Conservation (phyloP, 2,888 invertebrate genomes). For the Cheilosia variabilis region DNA sequence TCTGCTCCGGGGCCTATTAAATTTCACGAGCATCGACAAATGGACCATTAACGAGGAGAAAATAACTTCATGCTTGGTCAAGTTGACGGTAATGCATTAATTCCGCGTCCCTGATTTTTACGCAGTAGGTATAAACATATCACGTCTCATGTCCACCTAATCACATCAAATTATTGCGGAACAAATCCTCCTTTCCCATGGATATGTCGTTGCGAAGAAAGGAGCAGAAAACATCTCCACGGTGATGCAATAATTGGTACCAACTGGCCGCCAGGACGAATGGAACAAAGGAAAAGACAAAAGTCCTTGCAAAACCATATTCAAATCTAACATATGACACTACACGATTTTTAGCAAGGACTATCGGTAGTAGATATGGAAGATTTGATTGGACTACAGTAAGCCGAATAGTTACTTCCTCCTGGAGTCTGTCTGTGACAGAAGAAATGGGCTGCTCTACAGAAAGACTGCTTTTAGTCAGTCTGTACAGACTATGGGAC, state of each 20-base stretch:
- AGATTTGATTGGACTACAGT: no score
- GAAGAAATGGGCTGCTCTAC: no score
- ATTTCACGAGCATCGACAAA: conserved; percentile 51
- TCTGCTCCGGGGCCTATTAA: conserved; percentile 25
- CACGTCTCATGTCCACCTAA: conserved; percentile 15
- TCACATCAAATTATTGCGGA: conserved; percentile 44
- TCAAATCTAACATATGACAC: no score
- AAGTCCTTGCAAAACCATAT: no score
- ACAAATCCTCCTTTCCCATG: conserved; percentile 5
- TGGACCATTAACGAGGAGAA: conserved; percentile 26
- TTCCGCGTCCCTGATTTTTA: conserved; percentile 34
- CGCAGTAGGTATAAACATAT: not conserved
- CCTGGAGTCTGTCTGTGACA: no score
- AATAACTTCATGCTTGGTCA: conserved; percentile 46
- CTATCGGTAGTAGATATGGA: no score
- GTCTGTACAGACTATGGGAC: no score
- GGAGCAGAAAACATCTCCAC: conserved; percentile 30
- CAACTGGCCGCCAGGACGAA: not conserved
- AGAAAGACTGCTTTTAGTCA: no score
- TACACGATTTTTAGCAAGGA: no score
- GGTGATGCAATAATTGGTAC: conserved; percentile 54
- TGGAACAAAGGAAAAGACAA: no score
- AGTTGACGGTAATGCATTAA: conserved; percentile 44
- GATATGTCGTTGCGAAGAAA: not conserved
- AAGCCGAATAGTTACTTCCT: no score